Base-by-base conservation (phyloP, 2,797 vertebrate species). In the Xenentodon cancila region DNA sequence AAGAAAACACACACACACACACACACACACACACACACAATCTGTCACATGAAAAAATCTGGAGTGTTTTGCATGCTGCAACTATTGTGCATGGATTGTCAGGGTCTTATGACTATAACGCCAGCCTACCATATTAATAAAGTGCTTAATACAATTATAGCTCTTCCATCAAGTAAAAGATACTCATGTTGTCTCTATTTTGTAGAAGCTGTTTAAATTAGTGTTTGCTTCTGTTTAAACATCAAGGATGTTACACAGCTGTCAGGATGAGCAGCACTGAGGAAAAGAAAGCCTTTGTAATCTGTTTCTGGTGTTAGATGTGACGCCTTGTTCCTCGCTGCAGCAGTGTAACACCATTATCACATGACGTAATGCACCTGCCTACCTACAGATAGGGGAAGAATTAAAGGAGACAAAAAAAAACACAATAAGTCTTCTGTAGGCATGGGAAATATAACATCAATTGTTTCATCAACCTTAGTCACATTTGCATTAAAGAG, bases 11-110 rank as follows among this genome's bases (percentile, higher is more conserved):
- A n/a, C n/a, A n/a, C n/a, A n/a, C n/a, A n/a, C n/a, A n/a, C n/a
- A n/a, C n/a, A n/a, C n/a, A 62, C 58, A 61, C 64, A 62, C 86
- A 64, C 55, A 61, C 64, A 64, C 74, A 40, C 84, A 90, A 83
- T 84, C 81, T 89, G 86, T 82, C 87, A 85, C 75, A 76, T 58
- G 30, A 11, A 32, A 71, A 74, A 77, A 81, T 75, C 67, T 53
- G 44, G 59, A 77, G 53, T 82, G 80, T 73, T 86, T 86, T 80
- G 77, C 73, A 47, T 60, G 69, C 70, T 53, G 50, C 78, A 43
- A 74, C 68, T 64, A 80, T 86, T 85, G 87, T 86, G 68, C 75
- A 82, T 54, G 62, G 79, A 81, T 74, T 84, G 76, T 84, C 77
- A 73, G 80, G 79, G 86, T 87, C 79, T 76, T 73, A 66, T 62